These are phyloP conservation scores for Oryctes rhinoceros DNA, from an alignment of 1,140 invertebrate genomes.

Conservation along the genomic window DNA sequence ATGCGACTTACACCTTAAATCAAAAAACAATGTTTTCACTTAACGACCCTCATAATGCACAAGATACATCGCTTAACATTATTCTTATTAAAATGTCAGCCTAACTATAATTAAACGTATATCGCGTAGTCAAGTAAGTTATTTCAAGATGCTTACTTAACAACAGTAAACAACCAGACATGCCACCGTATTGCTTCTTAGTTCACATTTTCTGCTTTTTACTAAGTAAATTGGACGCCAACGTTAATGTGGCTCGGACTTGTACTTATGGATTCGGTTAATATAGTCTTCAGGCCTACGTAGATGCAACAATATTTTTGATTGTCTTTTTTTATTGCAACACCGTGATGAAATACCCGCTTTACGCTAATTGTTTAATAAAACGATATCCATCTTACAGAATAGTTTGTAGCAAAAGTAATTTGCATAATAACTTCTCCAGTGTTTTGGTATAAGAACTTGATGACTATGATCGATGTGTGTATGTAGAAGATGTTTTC, in stretches of 20 bases:
- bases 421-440: conserved; percentile 27
- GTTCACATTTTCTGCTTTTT: neutral
- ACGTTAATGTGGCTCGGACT: neutral
- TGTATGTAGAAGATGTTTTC: neutral
- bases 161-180: neutral
- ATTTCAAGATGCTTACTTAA: neutral
- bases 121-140: neutral
- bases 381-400: conserved; percentile 11
- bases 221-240: neutral
- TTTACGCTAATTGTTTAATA: conserved; percentile 20
- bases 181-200: neutral
- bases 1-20: too few species aligned
- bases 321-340: conserved; percentile 20
- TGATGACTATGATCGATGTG: neutral
- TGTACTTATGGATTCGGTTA: neutral
- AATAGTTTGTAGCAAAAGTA: neutral
- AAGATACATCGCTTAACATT: neutral
- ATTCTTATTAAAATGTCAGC: conserved; percentile 12
- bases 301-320: neutral
- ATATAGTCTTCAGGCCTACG: neutral
- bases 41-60: too few species aligned
- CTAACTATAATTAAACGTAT: conserved; percentile 17
- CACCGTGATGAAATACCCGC: conserved; percentile 8
- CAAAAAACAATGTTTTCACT: too few species aligned
- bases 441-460: neutral